phyloP scores from a whole-genome alignment of 1,140 invertebrate species.

The Chrysoperla carnea region DNA sequence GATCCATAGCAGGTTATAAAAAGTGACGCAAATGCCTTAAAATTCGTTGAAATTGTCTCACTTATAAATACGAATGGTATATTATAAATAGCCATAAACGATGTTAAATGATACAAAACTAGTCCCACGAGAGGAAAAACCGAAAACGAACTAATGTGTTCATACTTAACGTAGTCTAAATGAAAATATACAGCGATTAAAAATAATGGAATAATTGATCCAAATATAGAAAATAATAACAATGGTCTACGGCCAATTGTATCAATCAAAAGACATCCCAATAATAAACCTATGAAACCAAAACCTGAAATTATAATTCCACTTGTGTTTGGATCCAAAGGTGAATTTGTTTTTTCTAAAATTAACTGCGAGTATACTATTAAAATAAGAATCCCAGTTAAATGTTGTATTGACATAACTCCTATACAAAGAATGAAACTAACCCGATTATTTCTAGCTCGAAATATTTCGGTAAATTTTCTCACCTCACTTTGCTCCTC shows the following conservation, averaged over 20 bases:
- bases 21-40: conserved; percentile 17
- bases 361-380: conserved; percentile 33
- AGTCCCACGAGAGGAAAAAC: conserved; percentile 7
- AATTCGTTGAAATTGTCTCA: conserved; percentile 37
- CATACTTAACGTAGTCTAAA: conserved; percentile 7
- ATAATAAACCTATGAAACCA: conserved; percentile 11
- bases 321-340: conserved; percentile 9
- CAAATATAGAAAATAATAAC: conserved; percentile 16
- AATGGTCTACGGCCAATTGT: conserved; percentile 24
- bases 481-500: conserved; percentile 13
- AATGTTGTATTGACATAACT: conserved; percentile 33
- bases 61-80: conserved; percentile 48
- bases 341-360: conserved; percentile 20
- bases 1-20: not conserved
- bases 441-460: conserved; percentile 12
- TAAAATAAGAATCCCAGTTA: conserved; percentile 28
- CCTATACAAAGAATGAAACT: conserved; percentile 18
- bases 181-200: conserved; percentile 14
- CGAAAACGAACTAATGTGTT: not conserved
- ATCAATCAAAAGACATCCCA: conserved; percentile 13
- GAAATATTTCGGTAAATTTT: conserved; percentile 10
- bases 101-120: conserved; percentile 7
- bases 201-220: conserved; percentile 8
- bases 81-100: conserved; percentile 9
- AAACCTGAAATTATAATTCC: conserved; percentile 17